A percentile compares a stretch with the other conserved stretches of the same genome.
phyloP scores from a whole-genome alignment of 2,888 invertebrate species.

The Capitulum mitella region DNA sequence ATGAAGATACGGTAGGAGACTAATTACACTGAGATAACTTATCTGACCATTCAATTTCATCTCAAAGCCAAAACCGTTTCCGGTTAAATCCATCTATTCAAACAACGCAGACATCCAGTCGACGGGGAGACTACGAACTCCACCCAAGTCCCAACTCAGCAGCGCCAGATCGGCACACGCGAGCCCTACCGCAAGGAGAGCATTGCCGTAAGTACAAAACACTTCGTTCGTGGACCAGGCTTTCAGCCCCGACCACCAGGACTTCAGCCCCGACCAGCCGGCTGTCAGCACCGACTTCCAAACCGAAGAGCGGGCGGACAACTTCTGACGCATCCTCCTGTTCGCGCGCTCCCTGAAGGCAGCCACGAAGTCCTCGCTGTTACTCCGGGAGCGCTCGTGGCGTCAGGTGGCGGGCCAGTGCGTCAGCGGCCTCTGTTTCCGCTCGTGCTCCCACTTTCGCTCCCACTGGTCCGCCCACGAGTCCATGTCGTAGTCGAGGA shows the following conservation, averaged over 20 bases:
- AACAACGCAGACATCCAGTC: not conserved
- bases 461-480: slow-evolving; percentile 11
- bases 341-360: not conserved
- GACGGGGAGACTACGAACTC: not conserved
- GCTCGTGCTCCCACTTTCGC: slow-evolving; percentile 16
- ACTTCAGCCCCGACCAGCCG: not conserved
- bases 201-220: not conserved
- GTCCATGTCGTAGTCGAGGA: not conserved
- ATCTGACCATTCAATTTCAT: no score
- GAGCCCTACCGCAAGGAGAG: not conserved
- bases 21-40: no score
- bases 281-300: not conserved
- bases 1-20: no score
- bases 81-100: no score
- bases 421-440: not conserved
- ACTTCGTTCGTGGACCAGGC: not conserved
- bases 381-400: not conserved
- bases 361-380: not conserved
- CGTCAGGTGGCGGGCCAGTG: slow-evolving; percentile 11
- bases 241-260: not conserved
- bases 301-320: no score
- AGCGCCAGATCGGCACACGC: not conserved
- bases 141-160: not conserved
- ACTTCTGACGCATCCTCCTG: not conserved
- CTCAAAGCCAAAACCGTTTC: no score